Evolutionary conservation across 2,113 vertebrate species (phyloP).

Genomic region (Budorcas taxicolor): DNA sequence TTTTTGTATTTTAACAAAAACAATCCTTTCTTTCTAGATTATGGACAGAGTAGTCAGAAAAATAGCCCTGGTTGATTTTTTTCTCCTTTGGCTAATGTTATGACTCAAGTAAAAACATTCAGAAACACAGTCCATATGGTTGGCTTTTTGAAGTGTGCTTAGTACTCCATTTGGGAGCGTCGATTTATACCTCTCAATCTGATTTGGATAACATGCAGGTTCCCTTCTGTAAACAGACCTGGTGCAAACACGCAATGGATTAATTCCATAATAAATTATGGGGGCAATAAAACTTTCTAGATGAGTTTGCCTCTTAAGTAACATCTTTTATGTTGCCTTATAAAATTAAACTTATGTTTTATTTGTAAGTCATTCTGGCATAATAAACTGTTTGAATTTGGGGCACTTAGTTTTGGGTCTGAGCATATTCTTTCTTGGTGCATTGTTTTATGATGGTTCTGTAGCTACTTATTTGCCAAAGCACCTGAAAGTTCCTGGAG

Average conservation of each 20-base stretch:
- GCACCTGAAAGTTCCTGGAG: slow-evolving; percentile 46
- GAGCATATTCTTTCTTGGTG: slow-evolving; percentile 53
- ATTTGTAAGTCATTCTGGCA: slow-evolving; percentile 73
- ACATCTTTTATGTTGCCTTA: slow-evolving; percentile 74
- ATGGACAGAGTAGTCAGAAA: slow-evolving; percentile 58
- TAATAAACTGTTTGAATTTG: slow-evolving; percentile 76
- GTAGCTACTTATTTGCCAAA: slow-evolving; percentile 63
- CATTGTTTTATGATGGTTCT: slow-evolving; percentile 69
- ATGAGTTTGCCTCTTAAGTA: slow-evolving; percentile 78
- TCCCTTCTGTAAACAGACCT: slow-evolving; percentile 75
- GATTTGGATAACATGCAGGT: slow-evolving; percentile 82
- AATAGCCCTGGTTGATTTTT: slow-evolving; percentile 31
- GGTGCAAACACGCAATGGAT: slow-evolving; percentile 79
- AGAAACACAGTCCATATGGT: slow-evolving; percentile 81
- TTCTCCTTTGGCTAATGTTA: slow-evolving; percentile 62
- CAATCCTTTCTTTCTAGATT: slow-evolving; percentile 61
- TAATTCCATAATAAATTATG: slow-evolving; percentile 82
- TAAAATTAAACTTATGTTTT: slow-evolving; percentile 76
- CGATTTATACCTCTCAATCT: slow-evolving; percentile 79
- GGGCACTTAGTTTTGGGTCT: slow-evolving; percentile 61
- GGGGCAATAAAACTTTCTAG: slow-evolving; percentile 78
- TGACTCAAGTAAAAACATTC: slow-evolving; percentile 75
- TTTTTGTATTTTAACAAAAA: slow-evolving; percentile 3
- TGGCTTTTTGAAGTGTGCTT: slow-evolving; percentile 84
- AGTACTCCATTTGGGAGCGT: slow-evolving; percentile 81